Conservation (phyloP, 2,888 invertebrate species). For the Gymnocheta viridis region DNA sequence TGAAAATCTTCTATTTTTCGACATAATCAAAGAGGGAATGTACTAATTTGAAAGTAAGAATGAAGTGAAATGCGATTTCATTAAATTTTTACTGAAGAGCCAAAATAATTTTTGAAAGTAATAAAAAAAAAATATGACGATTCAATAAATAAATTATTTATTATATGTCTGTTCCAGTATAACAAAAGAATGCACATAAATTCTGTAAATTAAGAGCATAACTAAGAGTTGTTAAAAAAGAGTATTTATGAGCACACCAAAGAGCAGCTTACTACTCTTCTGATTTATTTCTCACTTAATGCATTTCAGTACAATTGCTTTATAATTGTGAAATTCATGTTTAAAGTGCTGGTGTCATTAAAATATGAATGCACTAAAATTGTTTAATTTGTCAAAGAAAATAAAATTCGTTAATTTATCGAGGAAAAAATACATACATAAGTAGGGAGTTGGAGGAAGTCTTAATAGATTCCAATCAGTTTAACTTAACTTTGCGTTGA, state of each 20-base stretch:
- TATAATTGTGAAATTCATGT: slow-evolving; percentile 52
- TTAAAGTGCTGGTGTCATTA: slow-evolving; percentile 46
- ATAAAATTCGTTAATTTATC: slow-evolving; percentile 13
- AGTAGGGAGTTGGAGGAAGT: slow-evolving; percentile 46
- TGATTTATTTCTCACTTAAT: not conserved
- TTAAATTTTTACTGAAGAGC: not conserved
- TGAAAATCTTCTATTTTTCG: too few species aligned
- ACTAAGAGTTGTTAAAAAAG: too few species aligned
- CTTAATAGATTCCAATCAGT: slow-evolving; percentile 54
- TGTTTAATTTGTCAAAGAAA: slow-evolving; percentile 20
- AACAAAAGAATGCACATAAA: too few species aligned
- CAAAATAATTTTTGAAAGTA: too few species aligned
- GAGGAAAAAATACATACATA: not conserved
- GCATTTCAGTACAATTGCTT: slow-evolving; percentile 7
- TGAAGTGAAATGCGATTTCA: not conserved
- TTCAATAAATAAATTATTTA: too few species aligned
- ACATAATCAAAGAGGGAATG: too few species aligned
- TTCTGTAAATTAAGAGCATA: too few species aligned
- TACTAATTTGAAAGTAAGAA: too few species aligned
- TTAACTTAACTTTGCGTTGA: slow-evolving; percentile 21
- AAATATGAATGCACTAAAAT: not conserved
- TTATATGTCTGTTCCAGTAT: too few species aligned
- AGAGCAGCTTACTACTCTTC: not conserved
- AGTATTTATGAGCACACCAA: too few species aligned
- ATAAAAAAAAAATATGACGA: not conserved